Percentiles rank a stretch among this genome's conserved stretches.
Evolutionary conservation across 2,888 invertebrate species (phyloP).

Genomic region (Cephus pygmeus): DNA sequence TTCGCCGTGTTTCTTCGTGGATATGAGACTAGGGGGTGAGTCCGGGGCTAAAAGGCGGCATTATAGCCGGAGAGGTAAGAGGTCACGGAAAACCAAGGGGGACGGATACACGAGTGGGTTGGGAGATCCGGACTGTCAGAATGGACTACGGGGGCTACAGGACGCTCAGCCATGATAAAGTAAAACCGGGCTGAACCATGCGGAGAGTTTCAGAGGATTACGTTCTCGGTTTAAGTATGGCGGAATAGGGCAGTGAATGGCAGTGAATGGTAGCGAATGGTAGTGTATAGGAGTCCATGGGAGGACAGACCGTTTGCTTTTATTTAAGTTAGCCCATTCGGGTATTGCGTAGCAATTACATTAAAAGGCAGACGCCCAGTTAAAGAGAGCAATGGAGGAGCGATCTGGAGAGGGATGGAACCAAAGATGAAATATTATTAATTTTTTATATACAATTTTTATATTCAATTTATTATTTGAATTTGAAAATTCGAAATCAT

Average conservation of each 20-base stretch:
- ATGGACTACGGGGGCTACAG: constrained; percentile 11
- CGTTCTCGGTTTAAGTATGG: constrained; percentile 2
- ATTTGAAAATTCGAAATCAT: not conserved
- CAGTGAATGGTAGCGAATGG: not conserved
- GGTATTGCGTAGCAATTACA: constrained; percentile 52
- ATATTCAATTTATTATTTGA: not conserved
- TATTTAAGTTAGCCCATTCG: constrained; percentile 50
- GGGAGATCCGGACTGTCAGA: constrained; percentile 19
- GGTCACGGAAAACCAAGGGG: not conserved
- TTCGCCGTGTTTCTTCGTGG: constrained; percentile 11
- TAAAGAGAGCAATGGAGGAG: not conserved
- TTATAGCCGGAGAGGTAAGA: constrained; percentile 5
- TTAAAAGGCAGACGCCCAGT: constrained; percentile 49
- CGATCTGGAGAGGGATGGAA: not conserved
- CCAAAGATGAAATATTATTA: not conserved
- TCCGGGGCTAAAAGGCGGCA: constrained; percentile 14
- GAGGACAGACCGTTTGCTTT: constrained; percentile 46
- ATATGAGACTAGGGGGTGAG: not conserved
- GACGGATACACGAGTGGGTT: constrained; percentile 5
- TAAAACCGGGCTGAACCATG: not conserved
- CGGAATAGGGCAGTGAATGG: not conserved
- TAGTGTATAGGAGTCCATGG: not conserved
- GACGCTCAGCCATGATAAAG: constrained; percentile 15
- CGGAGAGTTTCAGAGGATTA: constrained; percentile 20
- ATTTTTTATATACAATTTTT: not conserved